These are phyloP conservation scores for Pycnomerus fuliginosus DNA, from an alignment of 2,888 invertebrate species.

Conservation along the genomic window DNA sequence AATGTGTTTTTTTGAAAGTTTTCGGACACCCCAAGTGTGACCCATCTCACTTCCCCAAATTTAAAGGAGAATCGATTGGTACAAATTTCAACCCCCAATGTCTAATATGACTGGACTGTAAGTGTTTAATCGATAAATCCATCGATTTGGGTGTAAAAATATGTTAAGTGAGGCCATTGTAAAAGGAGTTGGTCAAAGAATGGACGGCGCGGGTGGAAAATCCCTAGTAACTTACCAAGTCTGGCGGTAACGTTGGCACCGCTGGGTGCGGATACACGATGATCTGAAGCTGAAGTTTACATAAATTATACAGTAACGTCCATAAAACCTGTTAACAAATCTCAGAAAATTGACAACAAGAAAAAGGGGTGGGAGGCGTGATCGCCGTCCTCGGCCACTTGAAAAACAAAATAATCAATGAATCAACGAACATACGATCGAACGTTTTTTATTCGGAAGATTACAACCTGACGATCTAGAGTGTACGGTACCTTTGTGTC, in stretches of 20 bases:
- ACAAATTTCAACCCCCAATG: too few species aligned
- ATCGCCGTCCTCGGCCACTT: slow-evolving; percentile 8
- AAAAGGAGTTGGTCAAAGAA: too few species aligned
- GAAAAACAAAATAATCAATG: slow-evolving; percentile 7
- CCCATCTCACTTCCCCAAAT: too few species aligned
- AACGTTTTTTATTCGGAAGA: slow-evolving; percentile 14
- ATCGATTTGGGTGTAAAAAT: too few species aligned
- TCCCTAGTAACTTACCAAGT: slow-evolving; percentile 75
- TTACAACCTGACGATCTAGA: slow-evolving; percentile 22
- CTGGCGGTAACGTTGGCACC: slow-evolving; percentile 82
- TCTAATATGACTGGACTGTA: too few species aligned
- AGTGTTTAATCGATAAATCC: too few species aligned
- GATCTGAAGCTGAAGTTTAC: slow-evolving; percentile 54
- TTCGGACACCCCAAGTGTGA: too few species aligned
- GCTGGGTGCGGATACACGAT: slow-evolving; percentile 51
- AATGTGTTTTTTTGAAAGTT: too few species aligned
- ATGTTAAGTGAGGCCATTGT: too few species aligned
- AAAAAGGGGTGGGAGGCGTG: slow-evolving; percentile 4
- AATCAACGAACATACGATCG: slow-evolving; percentile 16
- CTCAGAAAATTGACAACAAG: slow-evolving; percentile 30
- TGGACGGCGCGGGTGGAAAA: slow-evolving; percentile 13
- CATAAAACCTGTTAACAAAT: slow-evolving; percentile 48
- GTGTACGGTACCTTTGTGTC: slow-evolving; percentile 73
- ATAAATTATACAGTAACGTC: slow-evolving; percentile 50
- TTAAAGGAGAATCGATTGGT: too few species aligned